Evolutionary conservation across 92 coral and sea anemone species (phyloP), one percentile per base, ranked within the genome.

Genomic region (Parazoanthus swiftii): DNA sequence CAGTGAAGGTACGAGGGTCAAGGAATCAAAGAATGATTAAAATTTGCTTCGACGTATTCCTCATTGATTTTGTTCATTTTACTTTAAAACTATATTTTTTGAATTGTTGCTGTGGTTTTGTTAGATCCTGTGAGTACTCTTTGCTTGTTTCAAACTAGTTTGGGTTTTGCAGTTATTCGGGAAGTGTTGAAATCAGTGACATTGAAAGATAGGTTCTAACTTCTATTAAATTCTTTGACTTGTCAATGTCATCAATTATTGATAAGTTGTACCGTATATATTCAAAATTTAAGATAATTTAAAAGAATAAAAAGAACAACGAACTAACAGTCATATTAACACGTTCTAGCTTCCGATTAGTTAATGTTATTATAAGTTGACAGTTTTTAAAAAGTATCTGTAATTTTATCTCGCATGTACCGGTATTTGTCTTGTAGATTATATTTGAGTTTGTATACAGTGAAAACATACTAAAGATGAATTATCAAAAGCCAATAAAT

Each of bases 1-100:
- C 99, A 2, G 99, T 97, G 0, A 97, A 97, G 89, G 99, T 95
- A 58, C 13, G 93, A 75, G 10, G 15, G 21, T 63, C 70, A 21
- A 63, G 15, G 70, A 63, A 63, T 39, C 35, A 80, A 63, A 78
- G 39, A 29, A 29, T 29, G 33, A 23, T 36, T 74, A 72, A 7
- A 29, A n/a, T 70, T 46, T 67, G 46, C 21, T 46, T 37, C 84
- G 43, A 43, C 33, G 1, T 18, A 29, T 77, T 77, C 39, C 58
- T 42, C 18, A 10, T 36, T 82, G 51, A 26, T 65, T 20, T 66
- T 50, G 36, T 82, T 35, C 33, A 35, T 25, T 4, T 35, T 25
- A 80, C 33, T 26, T 29, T 16, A 10, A 39, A 46, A 10, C 4
- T n/a, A 0, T 70, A 14, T 70, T 3, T 1, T 67, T 2, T 82